phyloP scores from a whole-genome alignment of 2,113 vertebrate genomes.

The Psittacara wagleri region DNA sequence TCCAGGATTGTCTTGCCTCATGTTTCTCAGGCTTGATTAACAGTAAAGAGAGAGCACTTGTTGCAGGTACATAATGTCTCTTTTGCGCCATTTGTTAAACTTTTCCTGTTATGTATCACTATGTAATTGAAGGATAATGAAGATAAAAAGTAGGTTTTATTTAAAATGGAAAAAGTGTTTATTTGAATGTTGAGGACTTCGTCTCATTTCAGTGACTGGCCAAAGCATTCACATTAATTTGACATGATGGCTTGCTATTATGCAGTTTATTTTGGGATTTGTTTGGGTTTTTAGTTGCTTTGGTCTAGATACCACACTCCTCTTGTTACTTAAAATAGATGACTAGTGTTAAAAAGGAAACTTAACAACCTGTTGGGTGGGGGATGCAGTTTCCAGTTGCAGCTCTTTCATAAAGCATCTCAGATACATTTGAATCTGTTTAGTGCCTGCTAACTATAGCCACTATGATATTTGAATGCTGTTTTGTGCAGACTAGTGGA shows the following conservation, averaged over 20 bases:
- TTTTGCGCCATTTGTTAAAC: background rate
- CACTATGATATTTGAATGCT: background rate
- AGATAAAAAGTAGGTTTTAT: background rate
- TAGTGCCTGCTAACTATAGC: background rate
- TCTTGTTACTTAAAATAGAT: background rate
- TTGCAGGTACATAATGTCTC: background rate
- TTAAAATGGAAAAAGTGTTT: background rate
- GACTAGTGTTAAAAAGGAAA: background rate
- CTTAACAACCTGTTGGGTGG: rapidly evolving
- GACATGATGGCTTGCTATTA: background rate
- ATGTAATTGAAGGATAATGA: background rate
- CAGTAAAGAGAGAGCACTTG: background rate
- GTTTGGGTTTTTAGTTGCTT: background rate
- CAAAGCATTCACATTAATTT: background rate
- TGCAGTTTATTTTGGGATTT: background rate
- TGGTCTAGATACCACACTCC: background rate
- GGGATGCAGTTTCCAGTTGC: background rate
- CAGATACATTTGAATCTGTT: background rate
- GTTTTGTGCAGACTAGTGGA: background rate
- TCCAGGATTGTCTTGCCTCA: background rate
- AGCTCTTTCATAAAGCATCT: background rate
- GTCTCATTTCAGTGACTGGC: background rate
- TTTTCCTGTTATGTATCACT: background rate
- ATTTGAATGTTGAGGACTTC: background rate
- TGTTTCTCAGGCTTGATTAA: background rate